Conservation (phyloP, 2,888 invertebrate genomes). For the Parthenolecanium corni region DNA sequence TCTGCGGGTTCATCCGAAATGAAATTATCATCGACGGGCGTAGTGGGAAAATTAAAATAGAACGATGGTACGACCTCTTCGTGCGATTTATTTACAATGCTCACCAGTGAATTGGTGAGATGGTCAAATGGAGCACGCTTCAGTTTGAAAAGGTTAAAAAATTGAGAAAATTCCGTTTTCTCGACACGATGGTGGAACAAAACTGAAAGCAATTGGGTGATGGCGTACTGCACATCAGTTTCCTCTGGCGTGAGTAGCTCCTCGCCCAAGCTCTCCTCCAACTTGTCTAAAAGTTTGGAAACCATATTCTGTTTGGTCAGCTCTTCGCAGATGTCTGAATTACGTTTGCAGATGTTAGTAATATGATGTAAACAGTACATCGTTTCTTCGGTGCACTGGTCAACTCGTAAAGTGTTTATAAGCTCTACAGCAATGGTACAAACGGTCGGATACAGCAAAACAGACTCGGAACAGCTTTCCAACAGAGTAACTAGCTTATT, state of each 20-base stretch:
- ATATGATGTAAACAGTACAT: slow-evolving; percentile 31
- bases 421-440: slow-evolving; percentile 31
- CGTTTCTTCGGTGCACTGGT: slow-evolving; percentile 29
- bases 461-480: slow-evolving; percentile 13
- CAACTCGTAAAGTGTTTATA: slow-evolving; percentile 21
- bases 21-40: slow-evolving; percentile 8
- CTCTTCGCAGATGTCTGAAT: slow-evolving; percentile 39
- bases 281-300: slow-evolving; percentile 36
- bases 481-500: slow-evolving; percentile 26
- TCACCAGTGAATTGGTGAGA: background rate
- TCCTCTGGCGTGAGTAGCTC: slow-evolving; percentile 18
- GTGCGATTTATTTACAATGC: slow-evolving; percentile 3
- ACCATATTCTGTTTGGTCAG: slow-evolving; percentile 39
- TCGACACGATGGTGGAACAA: slow-evolving; percentile 30
- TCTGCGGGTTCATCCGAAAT: slow-evolving; percentile 29
- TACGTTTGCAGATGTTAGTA: slow-evolving; percentile 29
- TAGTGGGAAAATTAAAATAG: slow-evolving; percentile 7
- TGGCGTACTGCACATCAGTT: slow-evolving; percentile 20
- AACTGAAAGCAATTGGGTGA: slow-evolving; percentile 29
- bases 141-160: slow-evolving; percentile 28
- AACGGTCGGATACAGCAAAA: slow-evolving; percentile 24
- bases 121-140: slow-evolving; percentile 14
- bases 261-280: slow-evolving; percentile 21
- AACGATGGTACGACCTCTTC: slow-evolving; percentile 5
- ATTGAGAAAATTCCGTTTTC: slow-evolving; percentile 21